Conservation (phyloP, 2,113 vertebrate species). For the Galemys pyrenaicus region DNA sequence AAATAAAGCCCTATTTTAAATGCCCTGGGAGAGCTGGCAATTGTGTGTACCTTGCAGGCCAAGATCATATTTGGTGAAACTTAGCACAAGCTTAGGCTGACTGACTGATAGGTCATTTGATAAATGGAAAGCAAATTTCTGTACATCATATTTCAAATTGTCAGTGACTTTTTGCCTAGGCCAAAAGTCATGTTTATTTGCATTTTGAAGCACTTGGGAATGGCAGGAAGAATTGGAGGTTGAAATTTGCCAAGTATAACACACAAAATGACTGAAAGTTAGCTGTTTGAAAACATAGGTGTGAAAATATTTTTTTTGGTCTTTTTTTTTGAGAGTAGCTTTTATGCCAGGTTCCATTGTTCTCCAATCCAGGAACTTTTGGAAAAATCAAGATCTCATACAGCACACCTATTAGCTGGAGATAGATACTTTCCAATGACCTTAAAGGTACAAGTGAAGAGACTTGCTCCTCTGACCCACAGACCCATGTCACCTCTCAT, state of each 20-base stretch:
- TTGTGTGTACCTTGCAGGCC: background rate
- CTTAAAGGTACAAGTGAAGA: background rate
- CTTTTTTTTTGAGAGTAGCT: background rate
- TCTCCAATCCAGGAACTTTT: background rate
- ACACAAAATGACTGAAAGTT: constrained; percentile 28
- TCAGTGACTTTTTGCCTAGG: background rate
- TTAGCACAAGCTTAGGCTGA: background rate
- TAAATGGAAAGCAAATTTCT: constrained; percentile 3
- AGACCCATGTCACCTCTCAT: background rate
- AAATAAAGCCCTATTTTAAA: constrained; percentile 69
- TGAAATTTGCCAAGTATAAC: constrained; percentile 33
- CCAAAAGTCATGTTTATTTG: constrained; percentile 15
- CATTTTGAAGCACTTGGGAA: constrained; percentile 29
- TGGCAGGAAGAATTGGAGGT: background rate
- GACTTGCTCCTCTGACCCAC: background rate
- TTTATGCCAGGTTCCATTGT: background rate
- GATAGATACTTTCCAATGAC: background rate
- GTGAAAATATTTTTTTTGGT: background rate
- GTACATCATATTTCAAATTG: background rate
- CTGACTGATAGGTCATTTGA: background rate
- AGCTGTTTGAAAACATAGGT: background rate
- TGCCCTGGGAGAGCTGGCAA: constrained; percentile 1
- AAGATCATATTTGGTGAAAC: constrained; percentile 30
- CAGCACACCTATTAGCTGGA: background rate
- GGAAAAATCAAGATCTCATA: background rate